Evolutionary conservation across 2,888 invertebrate species (phyloP), one percentile per base, ranked within the genome.

Genomic region (Mesorhabditis belari): DNA sequence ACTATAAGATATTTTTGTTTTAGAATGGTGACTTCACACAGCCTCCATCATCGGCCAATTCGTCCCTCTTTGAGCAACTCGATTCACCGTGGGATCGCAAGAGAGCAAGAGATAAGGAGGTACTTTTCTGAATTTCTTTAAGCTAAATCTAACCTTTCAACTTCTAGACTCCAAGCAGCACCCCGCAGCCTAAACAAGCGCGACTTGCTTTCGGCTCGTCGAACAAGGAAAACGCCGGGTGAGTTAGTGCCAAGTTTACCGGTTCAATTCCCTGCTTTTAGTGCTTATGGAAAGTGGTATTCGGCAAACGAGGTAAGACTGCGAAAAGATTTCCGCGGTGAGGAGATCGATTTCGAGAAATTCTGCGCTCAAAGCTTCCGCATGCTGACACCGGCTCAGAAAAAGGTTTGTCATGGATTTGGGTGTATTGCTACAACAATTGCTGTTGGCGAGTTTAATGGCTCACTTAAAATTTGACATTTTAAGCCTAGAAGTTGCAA

Each of bases 291-390:
- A 35, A 9, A 17, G 44, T 35, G 44, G 44, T n/a, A 17, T 9
- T 17, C 49, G 55, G 56, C 28, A 21, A 58, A 54, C 17, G 23
- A 35, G 26, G n/a, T 28, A 23, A 44, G 9, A 26, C 6, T 23
- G 12, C 19, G 55, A 17, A 12, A 25, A 21, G 12, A n/a, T 3
- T 65, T 62, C 49, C 26, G 50, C 12, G 72, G 70, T 5, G 64
- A 63, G 0, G 64, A 64, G 17, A 59, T 55, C 4, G 70, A 69
- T 9, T 73, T 67, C 49, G 28, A 61, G 12, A 66, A 66, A 55
- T 70, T 65, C 55, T 73, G 73, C 55, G 64, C 65, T 25, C 66
- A 67, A 21, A 50, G 60, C 19, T 73, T 65, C 62, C 57, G 68
- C 4, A 58, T 61, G 12, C 58, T 73, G 9, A 55, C 66, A n/a